Evolutionary conservation across 1,140 invertebrate species (phyloP).

Genomic region (Pissodes strobi): DNA sequence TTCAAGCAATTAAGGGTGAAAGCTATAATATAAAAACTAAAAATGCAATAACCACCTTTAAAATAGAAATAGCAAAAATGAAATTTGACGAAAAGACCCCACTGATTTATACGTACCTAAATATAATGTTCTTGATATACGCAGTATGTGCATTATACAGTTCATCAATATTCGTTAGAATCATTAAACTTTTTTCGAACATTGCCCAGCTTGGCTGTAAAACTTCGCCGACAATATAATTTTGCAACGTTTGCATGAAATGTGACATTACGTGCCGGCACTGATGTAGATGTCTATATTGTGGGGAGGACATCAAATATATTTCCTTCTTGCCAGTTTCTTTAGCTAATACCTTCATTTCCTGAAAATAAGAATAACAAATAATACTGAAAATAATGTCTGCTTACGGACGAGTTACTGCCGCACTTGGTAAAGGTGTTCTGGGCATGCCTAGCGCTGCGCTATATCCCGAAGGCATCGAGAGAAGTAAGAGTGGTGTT

Average conservation of each 20-base stretch:
- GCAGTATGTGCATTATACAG: slow-evolving; percentile 69
- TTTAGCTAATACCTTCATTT: slow-evolving; percentile 61
- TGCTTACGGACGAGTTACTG: too few relatives aligned
- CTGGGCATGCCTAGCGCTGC: too few relatives aligned
- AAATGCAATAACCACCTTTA: too few relatives aligned
- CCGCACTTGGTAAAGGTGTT: too few relatives aligned
- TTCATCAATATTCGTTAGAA: slow-evolving; percentile 67
- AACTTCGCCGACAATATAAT: slow-evolving; percentile 72
- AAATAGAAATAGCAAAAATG: too few relatives aligned
- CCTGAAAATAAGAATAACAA: slow-evolving; percentile 45
- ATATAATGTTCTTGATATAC: slow-evolving; percentile 74
- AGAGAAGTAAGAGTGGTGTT: too few relatives aligned
- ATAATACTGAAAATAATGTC: too few relatives aligned
- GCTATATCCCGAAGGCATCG: too few relatives aligned
- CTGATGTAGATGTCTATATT: slow-evolving; percentile 67
- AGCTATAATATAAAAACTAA: too few relatives aligned
- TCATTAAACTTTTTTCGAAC: slow-evolving; percentile 68
- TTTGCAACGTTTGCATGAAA: slow-evolving; percentile 71
- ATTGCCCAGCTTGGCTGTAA: slow-evolving; percentile 71
- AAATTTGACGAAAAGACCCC: neutral
- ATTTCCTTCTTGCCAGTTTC: slow-evolving; percentile 55
- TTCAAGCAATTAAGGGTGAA: too few relatives aligned
- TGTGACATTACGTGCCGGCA: slow-evolving; percentile 74
- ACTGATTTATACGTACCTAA: slow-evolving; percentile 53
- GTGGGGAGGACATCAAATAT: slow-evolving; percentile 59